Percentiles rank a stretch among this genome's conserved stretches.
These are phyloP conservation scores for Prionchulus punctatus DNA, from an alignment of 2,888 invertebrate species.

Conservation along the genomic window DNA sequence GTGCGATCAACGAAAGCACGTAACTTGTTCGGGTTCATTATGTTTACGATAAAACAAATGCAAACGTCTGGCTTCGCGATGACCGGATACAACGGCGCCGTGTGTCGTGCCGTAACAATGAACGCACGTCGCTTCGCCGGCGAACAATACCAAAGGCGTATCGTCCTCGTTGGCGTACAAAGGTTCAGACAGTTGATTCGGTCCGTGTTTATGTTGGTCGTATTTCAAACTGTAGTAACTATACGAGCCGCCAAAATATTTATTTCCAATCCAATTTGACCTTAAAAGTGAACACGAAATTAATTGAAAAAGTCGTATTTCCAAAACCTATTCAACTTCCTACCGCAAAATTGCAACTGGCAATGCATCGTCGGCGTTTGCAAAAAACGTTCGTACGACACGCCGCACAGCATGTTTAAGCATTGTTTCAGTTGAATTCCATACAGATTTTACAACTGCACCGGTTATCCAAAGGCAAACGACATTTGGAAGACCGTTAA, in stretches of 20 bases:
- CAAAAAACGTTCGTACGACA: neutral
- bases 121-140: constrained; percentile 49
- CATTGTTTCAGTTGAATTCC: neutral
- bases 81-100: constrained; percentile 56
- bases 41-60: constrained; percentile 4
- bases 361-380: neutral
- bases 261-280: neutral
- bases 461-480: neutral
- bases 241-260: neutral
- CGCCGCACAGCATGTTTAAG: neutral
- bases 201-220: constrained; percentile 1
- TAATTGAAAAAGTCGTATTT: neutral
- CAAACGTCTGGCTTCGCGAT: constrained; percentile 51
- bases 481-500: neutral
- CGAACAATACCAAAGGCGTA: constrained; percentile 44
- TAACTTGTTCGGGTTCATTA: too few relatives aligned
- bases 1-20: too few relatives aligned
- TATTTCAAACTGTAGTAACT: constrained; percentile 1
- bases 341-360: neutral
- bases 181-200: constrained; percentile 3
- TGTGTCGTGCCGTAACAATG: constrained; percentile 47
- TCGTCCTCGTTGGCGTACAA: constrained; percentile 13
- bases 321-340: neutral
- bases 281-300: neutral
- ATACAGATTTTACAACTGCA: neutral